Evolutionary conservation across 30 jellyfish, hydroid and myxozoan genomes (phyloP).

Genomic region (Hydra vulgaris): DNA sequence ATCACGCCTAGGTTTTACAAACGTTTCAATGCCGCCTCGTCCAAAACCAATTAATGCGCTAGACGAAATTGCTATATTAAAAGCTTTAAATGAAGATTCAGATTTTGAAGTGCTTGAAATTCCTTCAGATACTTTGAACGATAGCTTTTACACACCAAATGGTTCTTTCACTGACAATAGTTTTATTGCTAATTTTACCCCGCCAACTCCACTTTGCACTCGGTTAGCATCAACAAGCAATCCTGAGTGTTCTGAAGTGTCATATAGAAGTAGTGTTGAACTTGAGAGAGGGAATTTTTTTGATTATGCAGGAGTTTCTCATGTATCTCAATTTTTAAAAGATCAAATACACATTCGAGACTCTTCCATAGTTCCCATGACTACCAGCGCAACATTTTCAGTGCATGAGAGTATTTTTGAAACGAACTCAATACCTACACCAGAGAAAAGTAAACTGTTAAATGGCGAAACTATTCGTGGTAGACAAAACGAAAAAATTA

Average conservation of each 20-base stretch:
- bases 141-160: slow-evolving; percentile 3
- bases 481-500: slow-evolving; percentile 30
- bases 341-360: background rate
- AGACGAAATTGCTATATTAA: slow-evolving; percentile 40
- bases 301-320: background rate
- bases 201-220: background rate
- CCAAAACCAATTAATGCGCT: slow-evolving; percentile 46
- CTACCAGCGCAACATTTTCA: background rate
- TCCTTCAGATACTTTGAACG: background rate
- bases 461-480: slow-evolving; percentile 40
- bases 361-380: background rate
- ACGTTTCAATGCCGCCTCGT: slow-evolving; percentile 6
- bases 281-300: background rate
- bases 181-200: background rate
- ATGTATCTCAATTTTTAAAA: background rate
- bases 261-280: background rate
- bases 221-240: background rate
- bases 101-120: slow-evolving; percentile 24
- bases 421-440: slow-evolving; percentile 30
- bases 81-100: slow-evolving; percentile 43
- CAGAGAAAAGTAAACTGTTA: slow-evolving; percentile 24
- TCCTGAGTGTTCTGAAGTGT: background rate
- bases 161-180: background rate
- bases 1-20: background rate
- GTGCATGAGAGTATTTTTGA: slow-evolving; percentile 13